A percentile compares a stretch with the other conserved stretches of the same genome.
Evolutionary conservation across 2,888 invertebrate species (phyloP).

Genomic region (Melinaea menophilus): DNA sequence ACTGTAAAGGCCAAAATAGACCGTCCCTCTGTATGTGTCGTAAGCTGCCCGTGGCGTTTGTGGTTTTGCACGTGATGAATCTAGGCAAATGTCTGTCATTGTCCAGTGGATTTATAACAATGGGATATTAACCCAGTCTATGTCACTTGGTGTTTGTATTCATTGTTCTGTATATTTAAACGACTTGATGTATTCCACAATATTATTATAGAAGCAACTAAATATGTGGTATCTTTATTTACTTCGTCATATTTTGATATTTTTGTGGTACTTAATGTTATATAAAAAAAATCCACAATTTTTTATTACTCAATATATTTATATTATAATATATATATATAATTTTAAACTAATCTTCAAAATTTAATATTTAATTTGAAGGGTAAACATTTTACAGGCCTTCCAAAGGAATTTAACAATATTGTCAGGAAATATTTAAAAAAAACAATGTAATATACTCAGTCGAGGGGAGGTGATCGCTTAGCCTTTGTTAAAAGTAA

Average conservation of each 20-base stretch:
- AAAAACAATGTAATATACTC: slow-evolving; percentile 20
- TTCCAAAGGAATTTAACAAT: too few relatives aligned
- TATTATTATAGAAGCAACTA: too few relatives aligned
- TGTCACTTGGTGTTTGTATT: slow-evolving; percentile 19
- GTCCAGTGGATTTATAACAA: slow-evolving; percentile 45
- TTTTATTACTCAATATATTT: too few relatives aligned
- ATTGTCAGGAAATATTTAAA: too few relatives aligned
- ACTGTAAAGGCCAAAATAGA: background rate
- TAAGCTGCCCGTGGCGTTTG: slow-evolving; percentile 46
- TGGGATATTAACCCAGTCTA: slow-evolving; percentile 24
- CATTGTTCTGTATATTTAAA: slow-evolving; percentile 12
- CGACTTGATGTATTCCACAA: background rate
- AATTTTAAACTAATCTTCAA: background rate
- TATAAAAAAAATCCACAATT: too few relatives aligned
- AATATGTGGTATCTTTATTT: too few relatives aligned
- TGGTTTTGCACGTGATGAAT: slow-evolving; percentile 54
- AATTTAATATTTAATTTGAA: background rate
- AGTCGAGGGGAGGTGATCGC: slow-evolving; percentile 18
- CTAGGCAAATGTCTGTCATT: slow-evolving; percentile 55
- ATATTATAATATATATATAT: too few relatives aligned
- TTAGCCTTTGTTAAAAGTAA: slow-evolving; percentile 28
- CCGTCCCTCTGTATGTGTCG: slow-evolving; percentile 15
- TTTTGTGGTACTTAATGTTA: background rate
- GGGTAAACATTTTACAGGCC: too few relatives aligned
- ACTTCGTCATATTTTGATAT: slow-evolving; percentile 2